Evolutionary conservation across 1,140 invertebrate species (phyloP).

Genomic region (Heliconius melpomene): DNA sequence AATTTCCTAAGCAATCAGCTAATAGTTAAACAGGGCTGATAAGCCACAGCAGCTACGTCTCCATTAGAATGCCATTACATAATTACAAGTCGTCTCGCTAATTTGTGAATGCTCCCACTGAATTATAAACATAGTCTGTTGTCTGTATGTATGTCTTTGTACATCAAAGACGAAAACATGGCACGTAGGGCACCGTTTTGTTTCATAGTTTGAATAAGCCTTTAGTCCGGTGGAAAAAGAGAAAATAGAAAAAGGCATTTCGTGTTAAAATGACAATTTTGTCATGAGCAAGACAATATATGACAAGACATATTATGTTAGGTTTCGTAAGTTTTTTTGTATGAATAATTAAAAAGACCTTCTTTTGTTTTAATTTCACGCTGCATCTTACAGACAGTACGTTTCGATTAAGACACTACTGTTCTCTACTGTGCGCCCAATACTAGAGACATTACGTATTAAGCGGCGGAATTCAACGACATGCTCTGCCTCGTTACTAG

Average conservation of each 20-base stretch:
- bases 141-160: neutral
- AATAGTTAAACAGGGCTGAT: slow-evolving; percentile 37
- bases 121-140: slow-evolving; percentile 1
- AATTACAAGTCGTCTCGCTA: slow-evolving; percentile 51
- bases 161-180: slow-evolving; percentile 8
- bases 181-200: neutral
- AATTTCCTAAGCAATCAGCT: slow-evolving; percentile 37
- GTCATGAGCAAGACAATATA: neutral
- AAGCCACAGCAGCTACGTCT: slow-evolving; percentile 41
- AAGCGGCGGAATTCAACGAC: neutral
- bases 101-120: slow-evolving; percentile 41
- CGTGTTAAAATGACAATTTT: neutral
- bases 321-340: too few relatives aligned
- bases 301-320: too few relatives aligned
- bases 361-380: too few relatives aligned
- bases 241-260: neutral
- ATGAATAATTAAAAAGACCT: too few relatives aligned
- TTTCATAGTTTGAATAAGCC: neutral
- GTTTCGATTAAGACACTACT: too few relatives aligned
- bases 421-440: neutral
- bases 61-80: slow-evolving; percentile 51
- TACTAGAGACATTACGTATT: neutral
- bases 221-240: neutral
- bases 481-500: neutral
- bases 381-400: too few relatives aligned